Percentiles rank a stretch among this genome's conserved stretches.
phyloP scores from a whole-genome alignment of 2,113 vertebrate species.

The Terrapene triunguis region DNA sequence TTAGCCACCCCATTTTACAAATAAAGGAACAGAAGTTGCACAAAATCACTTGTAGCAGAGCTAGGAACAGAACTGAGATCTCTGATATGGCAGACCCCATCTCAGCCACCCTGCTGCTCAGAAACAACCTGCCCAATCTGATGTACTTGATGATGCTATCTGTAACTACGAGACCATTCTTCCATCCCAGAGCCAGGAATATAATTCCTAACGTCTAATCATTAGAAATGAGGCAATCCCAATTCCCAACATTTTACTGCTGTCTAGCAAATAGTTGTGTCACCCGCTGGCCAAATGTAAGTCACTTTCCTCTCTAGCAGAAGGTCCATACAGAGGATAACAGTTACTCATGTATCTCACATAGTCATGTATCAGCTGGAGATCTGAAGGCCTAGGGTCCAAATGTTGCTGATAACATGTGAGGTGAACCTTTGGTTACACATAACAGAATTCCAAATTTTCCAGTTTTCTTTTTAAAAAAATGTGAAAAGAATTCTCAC shows the following conservation, averaged over 20 bases:
- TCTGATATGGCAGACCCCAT: neutral
- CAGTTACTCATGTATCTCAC: neutral
- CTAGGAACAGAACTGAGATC: accelerated
- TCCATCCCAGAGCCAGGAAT: neutral
- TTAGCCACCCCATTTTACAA: neutral
- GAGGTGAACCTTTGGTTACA: neutral
- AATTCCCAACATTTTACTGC: no score
- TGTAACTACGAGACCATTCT: neutral
- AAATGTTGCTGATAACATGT: conserved; percentile 17
- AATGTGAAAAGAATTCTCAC: neutral
- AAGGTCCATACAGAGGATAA: conserved; percentile 39
- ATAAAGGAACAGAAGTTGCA: neutral
- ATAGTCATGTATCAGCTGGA: conserved; percentile 49
- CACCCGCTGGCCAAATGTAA: neutral
- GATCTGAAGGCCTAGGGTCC: conserved; percentile 47
- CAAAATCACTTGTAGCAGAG: neutral
- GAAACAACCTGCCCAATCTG: neutral
- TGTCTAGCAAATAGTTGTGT: neutral
- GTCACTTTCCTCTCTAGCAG: conserved; percentile 18
- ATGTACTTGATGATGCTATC: accelerated
- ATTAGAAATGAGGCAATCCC: no score
- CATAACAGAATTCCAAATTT: neutral
- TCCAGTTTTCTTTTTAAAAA: neutral
- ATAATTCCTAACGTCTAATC: neutral
- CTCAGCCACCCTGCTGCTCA: neutral